phyloP scores from a whole-genome alignment of 2,797 vertebrate species.

The Merluccius polli region DNA sequence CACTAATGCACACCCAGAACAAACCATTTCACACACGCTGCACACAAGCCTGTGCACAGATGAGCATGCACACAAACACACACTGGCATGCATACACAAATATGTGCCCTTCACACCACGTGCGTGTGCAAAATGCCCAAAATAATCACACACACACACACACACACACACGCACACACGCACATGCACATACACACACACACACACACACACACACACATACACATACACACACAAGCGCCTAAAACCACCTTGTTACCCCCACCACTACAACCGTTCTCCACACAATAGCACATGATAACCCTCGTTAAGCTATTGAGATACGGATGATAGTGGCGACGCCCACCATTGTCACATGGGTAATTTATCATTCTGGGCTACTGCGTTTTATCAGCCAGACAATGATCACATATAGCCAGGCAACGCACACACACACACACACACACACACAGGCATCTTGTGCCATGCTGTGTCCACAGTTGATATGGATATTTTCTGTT shows the following conservation, averaged over 20 bases:
- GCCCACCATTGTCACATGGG: constrained; percentile 49
- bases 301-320: constrained; percentile 56
- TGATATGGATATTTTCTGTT: constrained; percentile 20
- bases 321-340: constrained; percentile 50
- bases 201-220: too few species aligned
- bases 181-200: background rate
- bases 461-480: constrained; percentile 9
- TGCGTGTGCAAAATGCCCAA: background rate
- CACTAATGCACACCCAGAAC: constrained; percentile 20
- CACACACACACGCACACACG: background rate
- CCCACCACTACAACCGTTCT: constrained; percentile 32
- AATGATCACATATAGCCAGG: constrained; percentile 25
- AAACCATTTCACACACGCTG: constrained; percentile 28
- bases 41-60: constrained; percentile 25
- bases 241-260: background rate
- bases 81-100: constrained; percentile 12
- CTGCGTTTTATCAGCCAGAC: constrained; percentile 20
- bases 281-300: constrained; percentile 46
- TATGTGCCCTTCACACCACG: constrained; percentile 22
- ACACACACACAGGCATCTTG: constrained; percentile 14
- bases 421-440: constrained; percentile 18
- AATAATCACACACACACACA: constrained; percentile 1
- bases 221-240: background rate
- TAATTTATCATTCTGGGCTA: constrained; percentile 41
- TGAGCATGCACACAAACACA: background rate